Conservation (phyloP, 2,113 vertebrate genomes). For the Paradisaea rubra region DNA sequence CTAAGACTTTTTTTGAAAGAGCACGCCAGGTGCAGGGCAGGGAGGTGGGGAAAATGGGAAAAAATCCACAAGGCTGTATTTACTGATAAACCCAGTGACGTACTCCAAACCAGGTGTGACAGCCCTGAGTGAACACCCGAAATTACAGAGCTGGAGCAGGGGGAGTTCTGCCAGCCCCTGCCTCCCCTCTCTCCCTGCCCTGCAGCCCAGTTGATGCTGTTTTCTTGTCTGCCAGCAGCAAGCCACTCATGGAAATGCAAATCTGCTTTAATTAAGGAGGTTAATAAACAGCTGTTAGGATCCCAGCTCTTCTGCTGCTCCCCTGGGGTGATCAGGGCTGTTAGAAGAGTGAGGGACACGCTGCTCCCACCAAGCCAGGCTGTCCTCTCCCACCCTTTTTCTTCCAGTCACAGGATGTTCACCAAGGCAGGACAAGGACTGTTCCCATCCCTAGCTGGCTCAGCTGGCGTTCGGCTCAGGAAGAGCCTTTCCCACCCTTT, state of each 20-base stretch:
- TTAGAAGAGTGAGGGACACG: not conserved
- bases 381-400: not conserved
- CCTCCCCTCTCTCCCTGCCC: not conserved
- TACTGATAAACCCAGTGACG: not conserved
- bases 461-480: not conserved
- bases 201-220: not conserved
- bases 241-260: slow-evolving; percentile 80
- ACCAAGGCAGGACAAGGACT: not conserved
- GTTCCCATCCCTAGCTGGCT: not conserved
- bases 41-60: not conserved
- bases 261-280: slow-evolving; percentile 84
- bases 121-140: fast-evolving
- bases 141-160: not conserved
- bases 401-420: not conserved
- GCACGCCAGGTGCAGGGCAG: no score
- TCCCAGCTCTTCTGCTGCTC: slow-evolving; percentile 45
- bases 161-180: not conserved
- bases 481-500: not conserved
- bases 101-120: fast-evolving
- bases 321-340: not conserved
- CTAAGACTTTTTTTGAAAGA: not conserved
- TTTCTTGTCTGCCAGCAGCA: not conserved
- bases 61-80: not conserved
- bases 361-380: not conserved
- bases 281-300: slow-evolving; percentile 85